Percentiles rank a stretch among this genome's conserved stretches.
Conservation (phyloP, 2,888 invertebrate species). For the Cerastis rubricosa region DNA sequence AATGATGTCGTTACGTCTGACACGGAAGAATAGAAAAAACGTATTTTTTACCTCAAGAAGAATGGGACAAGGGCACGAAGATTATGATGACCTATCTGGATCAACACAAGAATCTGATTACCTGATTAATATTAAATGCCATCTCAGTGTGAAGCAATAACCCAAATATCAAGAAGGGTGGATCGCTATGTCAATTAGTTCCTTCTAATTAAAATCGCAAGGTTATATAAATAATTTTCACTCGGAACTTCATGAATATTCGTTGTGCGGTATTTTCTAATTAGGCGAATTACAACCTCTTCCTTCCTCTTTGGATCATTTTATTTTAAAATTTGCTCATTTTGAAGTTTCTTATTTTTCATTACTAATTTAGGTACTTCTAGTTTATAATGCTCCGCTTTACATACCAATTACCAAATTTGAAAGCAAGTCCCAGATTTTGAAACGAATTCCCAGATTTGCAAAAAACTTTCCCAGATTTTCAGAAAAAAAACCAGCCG, state of each 20-base stretch:
- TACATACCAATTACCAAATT: background rate
- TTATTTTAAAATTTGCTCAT: background rate
- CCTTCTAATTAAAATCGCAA: slow-evolving; percentile 21
- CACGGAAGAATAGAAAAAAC: too few species aligned
- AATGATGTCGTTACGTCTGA: too few species aligned
- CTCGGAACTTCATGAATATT: slow-evolving; percentile 1
- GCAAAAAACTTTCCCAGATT: background rate
- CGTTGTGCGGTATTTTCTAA: slow-evolving; percentile 1
- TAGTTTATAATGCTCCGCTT: background rate
- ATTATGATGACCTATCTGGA: too few species aligned
- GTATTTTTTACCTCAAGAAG: too few species aligned
- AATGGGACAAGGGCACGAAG: too few species aligned
- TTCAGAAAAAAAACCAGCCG: too few species aligned
- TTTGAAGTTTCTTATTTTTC: background rate
- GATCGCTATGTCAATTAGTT: background rate
- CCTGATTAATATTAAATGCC: background rate
- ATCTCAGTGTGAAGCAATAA: background rate
- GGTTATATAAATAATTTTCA: slow-evolving; percentile 12
- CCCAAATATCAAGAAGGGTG: background rate
- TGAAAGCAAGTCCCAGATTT: background rate
- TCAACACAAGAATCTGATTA: too few species aligned
- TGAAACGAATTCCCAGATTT: background rate
- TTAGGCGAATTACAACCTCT: background rate
- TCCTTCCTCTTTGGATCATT: background rate
- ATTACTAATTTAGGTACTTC: background rate